Conservation (phyloP, 2,113 vertebrate genomes). For the Otis tarda region DNA sequence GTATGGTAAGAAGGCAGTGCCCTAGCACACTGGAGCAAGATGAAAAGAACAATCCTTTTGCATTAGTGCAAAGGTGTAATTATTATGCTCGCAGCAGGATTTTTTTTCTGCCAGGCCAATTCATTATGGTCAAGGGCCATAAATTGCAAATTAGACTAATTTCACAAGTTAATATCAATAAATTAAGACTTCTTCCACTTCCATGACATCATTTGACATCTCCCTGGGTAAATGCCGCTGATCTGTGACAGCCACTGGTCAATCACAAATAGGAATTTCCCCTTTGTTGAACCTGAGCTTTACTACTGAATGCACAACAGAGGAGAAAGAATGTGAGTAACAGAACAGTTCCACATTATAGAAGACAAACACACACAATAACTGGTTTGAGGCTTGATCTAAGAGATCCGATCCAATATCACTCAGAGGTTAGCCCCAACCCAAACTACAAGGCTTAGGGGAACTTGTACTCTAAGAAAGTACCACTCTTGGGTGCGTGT, state of each 20-base stretch:
- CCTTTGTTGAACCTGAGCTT: not conserved
- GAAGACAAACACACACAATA: not conserved
- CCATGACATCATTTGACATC: not conserved
- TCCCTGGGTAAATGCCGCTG: not conserved
- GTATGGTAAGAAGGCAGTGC: not conserved
- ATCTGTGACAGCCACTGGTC: not conserved
- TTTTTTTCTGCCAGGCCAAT: not conserved
- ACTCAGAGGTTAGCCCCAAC: not conserved
- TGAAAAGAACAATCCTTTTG: slow-evolving; percentile 3
- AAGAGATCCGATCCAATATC: not conserved
- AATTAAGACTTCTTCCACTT: slow-evolving; percentile 34
- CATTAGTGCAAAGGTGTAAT: not conserved
- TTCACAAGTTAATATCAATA: slow-evolving; percentile 48
- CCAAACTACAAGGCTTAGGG: not conserved
- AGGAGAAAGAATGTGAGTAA: not conserved
- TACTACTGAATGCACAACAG: not conserved
- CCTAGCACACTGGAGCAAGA: not conserved
- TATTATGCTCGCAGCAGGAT: not conserved
- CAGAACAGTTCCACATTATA: not conserved
- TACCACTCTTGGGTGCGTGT: not conserved
- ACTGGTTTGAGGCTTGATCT: not conserved
- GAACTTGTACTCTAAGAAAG: not conserved
- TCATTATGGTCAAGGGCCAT: slow-evolving; percentile 19
- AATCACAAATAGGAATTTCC: not conserved
- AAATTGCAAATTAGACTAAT: slow-evolving; percentile 40